Percentiles rank a stretch among this genome's conserved stretches.
These are phyloP conservation scores for Scolopax bukidnonensis DNA, from an alignment of 2,797 vertebrate genomes.

Conservation along the genomic window DNA sequence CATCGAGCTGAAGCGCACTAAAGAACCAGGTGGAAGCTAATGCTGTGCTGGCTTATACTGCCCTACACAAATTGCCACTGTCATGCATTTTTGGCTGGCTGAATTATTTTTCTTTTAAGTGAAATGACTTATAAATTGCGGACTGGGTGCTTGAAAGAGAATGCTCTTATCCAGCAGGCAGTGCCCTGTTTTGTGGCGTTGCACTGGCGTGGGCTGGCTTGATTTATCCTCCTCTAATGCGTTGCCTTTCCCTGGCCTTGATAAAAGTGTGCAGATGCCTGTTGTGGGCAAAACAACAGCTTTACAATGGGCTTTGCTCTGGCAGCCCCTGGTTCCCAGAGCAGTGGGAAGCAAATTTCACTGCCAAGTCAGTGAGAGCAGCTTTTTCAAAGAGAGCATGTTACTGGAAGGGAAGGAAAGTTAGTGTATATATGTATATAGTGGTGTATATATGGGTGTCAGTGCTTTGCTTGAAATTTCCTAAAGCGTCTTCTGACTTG, in stretches of 20 bases:
- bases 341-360: not conserved
- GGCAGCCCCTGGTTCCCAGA: not conserved
- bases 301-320: constrained; percentile 24
- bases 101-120: constrained; percentile 15
- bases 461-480: not conserved
- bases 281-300: constrained; percentile 52
- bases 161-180: not conserved
- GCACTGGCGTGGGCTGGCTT: not conserved
- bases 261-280: constrained; percentile 25
- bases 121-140: not conserved
- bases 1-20: not conserved
- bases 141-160: not conserved
- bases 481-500: not conserved
- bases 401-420: not conserved
- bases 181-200: not conserved
- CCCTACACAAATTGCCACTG: not conserved
- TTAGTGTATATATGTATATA: not conserved
- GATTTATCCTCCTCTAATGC: not conserved
- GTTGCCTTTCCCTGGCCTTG: constrained; percentile 17
- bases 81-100: not conserved
- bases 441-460: not conserved
- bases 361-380: constrained; percentile 28
- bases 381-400: not conserved
- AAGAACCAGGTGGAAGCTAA: not conserved
- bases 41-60: not conserved